phyloP scores from a whole-genome alignment of 2,797 vertebrate species.

The Trachops cirrhosus region DNA sequence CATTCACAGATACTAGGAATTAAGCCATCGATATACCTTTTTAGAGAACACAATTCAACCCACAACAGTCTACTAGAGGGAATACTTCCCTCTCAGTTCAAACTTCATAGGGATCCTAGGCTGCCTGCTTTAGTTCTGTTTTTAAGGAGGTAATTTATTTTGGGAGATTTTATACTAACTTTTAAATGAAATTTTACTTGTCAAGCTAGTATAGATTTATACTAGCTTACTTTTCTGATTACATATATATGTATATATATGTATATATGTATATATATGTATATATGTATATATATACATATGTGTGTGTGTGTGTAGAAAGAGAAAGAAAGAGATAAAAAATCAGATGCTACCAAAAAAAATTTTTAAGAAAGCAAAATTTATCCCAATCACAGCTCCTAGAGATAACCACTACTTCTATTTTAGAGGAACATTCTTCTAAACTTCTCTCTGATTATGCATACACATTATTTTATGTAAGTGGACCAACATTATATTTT shows the following conservation, averaged over 20 bases:
- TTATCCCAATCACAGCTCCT: background rate
- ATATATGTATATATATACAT: rapidly evolving
- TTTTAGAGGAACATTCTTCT: background rate
- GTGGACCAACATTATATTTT: background rate
- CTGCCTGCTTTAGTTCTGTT: background rate
- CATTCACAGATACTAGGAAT: background rate
- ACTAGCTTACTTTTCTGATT: background rate
- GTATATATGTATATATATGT: too few species aligned
- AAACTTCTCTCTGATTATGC: background rate
- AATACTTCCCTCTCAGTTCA: slow-evolving; percentile 7
- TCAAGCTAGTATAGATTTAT: slow-evolving; percentile 20
- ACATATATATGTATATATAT: background rate
- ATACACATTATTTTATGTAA: slow-evolving; percentile 1
- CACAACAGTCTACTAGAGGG: background rate
- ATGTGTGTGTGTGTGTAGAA: too few species aligned
- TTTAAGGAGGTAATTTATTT: background rate
- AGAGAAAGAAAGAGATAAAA: background rate
- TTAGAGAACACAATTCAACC: background rate
- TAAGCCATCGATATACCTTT: background rate
- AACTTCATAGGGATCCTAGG: background rate
- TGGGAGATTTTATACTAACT: background rate
- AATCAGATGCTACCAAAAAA: background rate
- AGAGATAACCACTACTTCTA: background rate
- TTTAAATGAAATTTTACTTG: slow-evolving; percentile 26
- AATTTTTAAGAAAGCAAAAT: slow-evolving; percentile 2